These are phyloP conservation scores for Zootoca vivipara DNA, from an alignment of 2,113 vertebrate genomes.

Conservation along the genomic window DNA sequence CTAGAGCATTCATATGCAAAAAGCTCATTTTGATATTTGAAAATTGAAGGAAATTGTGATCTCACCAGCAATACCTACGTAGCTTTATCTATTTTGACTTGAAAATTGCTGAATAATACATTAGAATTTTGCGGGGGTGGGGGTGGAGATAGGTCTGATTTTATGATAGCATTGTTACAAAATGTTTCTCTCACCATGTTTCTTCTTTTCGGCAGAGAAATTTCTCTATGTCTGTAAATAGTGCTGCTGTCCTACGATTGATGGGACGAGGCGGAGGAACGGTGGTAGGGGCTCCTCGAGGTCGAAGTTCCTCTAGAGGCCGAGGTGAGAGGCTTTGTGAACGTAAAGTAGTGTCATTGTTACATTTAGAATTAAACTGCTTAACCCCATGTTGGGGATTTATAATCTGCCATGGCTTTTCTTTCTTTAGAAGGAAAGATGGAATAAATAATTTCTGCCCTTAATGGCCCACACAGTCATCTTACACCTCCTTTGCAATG, in stretches of 20 bases:
- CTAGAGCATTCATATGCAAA: not conserved
- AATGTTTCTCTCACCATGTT: conserved; percentile 24
- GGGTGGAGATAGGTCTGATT: not conserved
- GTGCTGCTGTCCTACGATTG: conserved; percentile 93
- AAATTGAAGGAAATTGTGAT: not conserved
- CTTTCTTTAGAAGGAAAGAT: not conserved
- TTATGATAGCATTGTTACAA: not conserved
- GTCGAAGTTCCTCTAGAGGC: conserved; percentile 97
- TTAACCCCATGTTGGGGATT: not conserved
- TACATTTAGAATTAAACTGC: not conserved
- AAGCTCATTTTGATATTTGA: not conserved
- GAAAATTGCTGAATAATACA: not conserved
- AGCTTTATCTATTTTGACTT: not conserved
- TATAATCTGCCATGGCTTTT: not conserved
- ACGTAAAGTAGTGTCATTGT: not conserved
- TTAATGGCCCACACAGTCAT: not conserved
- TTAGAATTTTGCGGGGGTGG: not conserved
- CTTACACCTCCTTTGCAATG: not conserved
- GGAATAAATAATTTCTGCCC: not conserved
- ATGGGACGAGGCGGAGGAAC: conserved; percentile 87
- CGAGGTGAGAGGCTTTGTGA: conserved; percentile 84
- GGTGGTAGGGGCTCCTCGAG: conserved; percentile 91
- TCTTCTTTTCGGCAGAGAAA: conserved; percentile 87
- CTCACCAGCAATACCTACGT: not conserved
- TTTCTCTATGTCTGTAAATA: conserved; percentile 99